phyloP scores from a whole-genome alignment of 2,888 invertebrate genomes.

The Poecilobothrus nobilitatus region DNA sequence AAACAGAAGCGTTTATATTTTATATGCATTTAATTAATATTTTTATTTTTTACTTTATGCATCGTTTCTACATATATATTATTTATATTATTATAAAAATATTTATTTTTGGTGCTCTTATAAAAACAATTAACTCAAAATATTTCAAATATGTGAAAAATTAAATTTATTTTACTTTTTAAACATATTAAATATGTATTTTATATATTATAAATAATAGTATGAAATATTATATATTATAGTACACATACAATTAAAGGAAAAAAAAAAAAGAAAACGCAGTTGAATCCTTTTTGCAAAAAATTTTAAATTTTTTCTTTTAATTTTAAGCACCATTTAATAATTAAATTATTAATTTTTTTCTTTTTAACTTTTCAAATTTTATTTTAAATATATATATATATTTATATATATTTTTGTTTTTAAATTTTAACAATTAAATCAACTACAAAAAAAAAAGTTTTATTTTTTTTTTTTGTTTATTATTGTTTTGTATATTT shows the following conservation, averaged over 20 bases:
- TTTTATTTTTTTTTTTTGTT: too few species aligned
- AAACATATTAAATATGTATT: too few species aligned
- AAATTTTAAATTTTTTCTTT: background rate
- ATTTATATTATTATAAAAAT: background rate
- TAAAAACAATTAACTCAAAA: background rate
- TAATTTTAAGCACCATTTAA: background rate
- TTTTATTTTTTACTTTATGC: background rate
- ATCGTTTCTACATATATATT: background rate
- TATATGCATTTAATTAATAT: background rate
- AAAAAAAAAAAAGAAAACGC: background rate
- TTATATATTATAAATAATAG: background rate
- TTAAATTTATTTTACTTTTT: too few species aligned
- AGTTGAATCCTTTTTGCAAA: slow-evolving; percentile 1
- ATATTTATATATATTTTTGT: too few species aligned
- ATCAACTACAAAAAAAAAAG: too few species aligned
- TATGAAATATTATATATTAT: too few species aligned
- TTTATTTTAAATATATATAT: too few species aligned
- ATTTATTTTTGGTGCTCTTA: background rate
- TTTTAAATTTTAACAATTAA: too few species aligned
- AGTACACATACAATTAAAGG: too few species aligned
- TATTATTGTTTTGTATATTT: too few species aligned
- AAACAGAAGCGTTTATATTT: background rate
- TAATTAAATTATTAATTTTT: background rate
- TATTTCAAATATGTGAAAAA: background rate
- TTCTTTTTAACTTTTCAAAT: background rate